Conservation (phyloP, 2,113 vertebrate species). For the Pelusios castaneus region DNA sequence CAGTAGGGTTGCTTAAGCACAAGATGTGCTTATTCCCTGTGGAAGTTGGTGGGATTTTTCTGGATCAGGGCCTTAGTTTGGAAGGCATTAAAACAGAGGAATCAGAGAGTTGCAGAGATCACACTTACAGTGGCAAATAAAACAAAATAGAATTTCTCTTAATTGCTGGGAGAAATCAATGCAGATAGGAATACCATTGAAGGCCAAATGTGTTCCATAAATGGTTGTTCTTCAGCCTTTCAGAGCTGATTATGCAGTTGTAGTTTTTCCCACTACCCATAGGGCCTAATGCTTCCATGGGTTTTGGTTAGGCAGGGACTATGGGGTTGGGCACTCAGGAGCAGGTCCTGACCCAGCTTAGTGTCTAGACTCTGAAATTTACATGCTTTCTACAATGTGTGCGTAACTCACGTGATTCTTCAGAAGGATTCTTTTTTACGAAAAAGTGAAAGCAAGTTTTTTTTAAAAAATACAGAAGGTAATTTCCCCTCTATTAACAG, state of each 20-base stretch:
- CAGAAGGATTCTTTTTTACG: too few species aligned
- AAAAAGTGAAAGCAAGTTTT: too few species aligned
- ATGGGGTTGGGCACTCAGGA: background rate
- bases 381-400: background rate
- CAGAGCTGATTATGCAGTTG: background rate
- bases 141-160: background rate
- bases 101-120: too few species aligned
- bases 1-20: too few species aligned
- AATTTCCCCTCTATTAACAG: too few species aligned
- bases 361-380: accelerated
- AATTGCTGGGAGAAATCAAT: background rate
- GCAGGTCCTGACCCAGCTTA: background rate
- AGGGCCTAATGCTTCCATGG: background rate
- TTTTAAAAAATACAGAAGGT: too few species aligned
- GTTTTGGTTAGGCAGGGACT: background rate
- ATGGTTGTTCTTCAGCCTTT: background rate
- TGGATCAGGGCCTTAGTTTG: too few species aligned
- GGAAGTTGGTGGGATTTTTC: too few species aligned
- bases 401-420: background rate
- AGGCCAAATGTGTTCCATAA: background rate
- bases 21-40: too few species aligned
- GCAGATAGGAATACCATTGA: background rate
- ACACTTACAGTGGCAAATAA: too few species aligned
- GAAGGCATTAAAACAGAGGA: too few species aligned
- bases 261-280: background rate